A percentile compares a stretch with the other conserved stretches of the same genome.
These are phyloP conservation scores for Lasioglossum oenotherae DNA, from an alignment of 2,888 invertebrate genomes.

Conservation along the genomic window DNA sequence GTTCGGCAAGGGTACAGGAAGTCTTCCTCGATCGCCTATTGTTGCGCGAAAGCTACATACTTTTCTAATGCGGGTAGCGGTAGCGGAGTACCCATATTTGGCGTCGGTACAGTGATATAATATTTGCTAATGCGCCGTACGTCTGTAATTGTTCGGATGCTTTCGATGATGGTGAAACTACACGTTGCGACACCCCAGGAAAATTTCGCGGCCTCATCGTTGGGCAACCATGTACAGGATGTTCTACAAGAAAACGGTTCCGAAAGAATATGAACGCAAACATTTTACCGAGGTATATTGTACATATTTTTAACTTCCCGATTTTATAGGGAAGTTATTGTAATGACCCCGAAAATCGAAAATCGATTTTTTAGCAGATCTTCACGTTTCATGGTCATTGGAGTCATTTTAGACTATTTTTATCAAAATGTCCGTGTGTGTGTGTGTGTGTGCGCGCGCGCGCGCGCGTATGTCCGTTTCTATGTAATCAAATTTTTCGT, in stretches of 20 bases:
- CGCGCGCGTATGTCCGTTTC: too few relatives aligned
- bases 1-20: not conserved
- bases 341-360: too few relatives aligned
- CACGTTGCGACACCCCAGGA: constrained; percentile 75
- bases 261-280: too few relatives aligned
- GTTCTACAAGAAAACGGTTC: constrained; percentile 2
- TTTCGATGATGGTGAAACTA: constrained; percentile 77
- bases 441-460: too few relatives aligned
- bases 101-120: constrained; percentile 66
- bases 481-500: too few relatives aligned
- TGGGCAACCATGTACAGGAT: constrained; percentile 65
- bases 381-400: too few relatives aligned
- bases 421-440: too few relatives aligned
- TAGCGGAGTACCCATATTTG: constrained; percentile 28
- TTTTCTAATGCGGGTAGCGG: constrained; percentile 31
- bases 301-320: too few relatives aligned
- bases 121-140: constrained; percentile 62
- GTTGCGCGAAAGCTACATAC: constrained; percentile 36
- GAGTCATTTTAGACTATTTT: too few relatives aligned
- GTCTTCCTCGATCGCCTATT: constrained; percentile 22
- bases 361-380: too few relatives aligned
- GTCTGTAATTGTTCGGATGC: constrained; percentile 66
- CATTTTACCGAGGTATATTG: not conserved
- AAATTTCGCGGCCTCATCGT: constrained; percentile 73
- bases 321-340: too few relatives aligned